phyloP scores from a whole-genome alignment of 2,888 invertebrate genomes.

The Cyclophora punctaria region DNA sequence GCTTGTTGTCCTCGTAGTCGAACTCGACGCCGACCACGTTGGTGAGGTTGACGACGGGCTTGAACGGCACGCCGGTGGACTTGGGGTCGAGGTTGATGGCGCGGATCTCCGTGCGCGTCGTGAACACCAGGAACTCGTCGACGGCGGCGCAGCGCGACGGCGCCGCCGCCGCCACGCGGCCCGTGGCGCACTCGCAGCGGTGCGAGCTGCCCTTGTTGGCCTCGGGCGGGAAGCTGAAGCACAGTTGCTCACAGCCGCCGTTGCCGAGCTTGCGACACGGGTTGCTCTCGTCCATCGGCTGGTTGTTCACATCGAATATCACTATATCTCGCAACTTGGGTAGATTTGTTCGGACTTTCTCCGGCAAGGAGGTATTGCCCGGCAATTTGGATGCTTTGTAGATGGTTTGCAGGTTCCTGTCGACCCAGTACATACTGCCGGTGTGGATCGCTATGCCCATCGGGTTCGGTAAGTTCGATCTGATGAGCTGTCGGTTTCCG shows the following conservation, averaged over 20 bases:
- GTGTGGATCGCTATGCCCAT: constrained; percentile 93
- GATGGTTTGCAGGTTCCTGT: constrained; percentile 89
- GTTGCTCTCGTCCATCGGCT: constrained; percentile 88
- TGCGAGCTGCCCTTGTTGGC: constrained; percentile 70
- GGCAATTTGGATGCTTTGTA: constrained; percentile 86
- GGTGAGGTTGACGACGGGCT: constrained; percentile 87
- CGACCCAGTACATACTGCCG: constrained; percentile 94
- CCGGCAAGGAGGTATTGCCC: constrained; percentile 81
- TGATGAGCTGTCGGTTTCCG: constrained; percentile 86
- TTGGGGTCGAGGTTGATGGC: constrained; percentile 91
- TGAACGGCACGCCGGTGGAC: constrained; percentile 88
- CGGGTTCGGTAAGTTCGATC: constrained; percentile 92
- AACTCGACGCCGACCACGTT: constrained; percentile 97
- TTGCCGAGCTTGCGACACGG: constrained; percentile 85
- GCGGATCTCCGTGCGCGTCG: constrained; percentile 94
- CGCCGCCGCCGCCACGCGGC: constrained; percentile 79
- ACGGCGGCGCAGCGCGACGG: constrained; percentile 86
- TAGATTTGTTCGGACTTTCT: constrained; percentile 86
- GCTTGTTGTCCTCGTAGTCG: constrained; percentile 89
- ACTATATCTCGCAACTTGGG: constrained; percentile 91
- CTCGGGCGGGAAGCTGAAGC: constrained; percentile 92
- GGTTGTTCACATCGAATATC: constrained; percentile 91
- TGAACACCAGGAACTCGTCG: constrained; percentile 93
- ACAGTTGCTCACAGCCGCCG: constrained; percentile 94
- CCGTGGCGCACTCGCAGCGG: constrained; percentile 94